Evolutionary conservation across 2,113 vertebrate genomes (phyloP), one percentile per base, ranked within the genome.

Genomic region (Megaceryle maxima): DNA sequence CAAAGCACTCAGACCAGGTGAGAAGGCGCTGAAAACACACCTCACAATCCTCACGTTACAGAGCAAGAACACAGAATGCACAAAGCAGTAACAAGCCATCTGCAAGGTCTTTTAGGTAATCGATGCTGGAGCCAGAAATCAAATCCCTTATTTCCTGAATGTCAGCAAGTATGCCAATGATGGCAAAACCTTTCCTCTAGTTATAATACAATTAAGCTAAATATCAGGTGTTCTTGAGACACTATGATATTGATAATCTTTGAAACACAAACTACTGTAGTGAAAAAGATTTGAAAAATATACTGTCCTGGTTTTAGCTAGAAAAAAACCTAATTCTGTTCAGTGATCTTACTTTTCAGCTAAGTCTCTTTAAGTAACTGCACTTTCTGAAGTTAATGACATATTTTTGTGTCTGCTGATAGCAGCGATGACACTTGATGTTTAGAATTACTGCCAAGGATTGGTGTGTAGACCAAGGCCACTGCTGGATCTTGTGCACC

Each of bases 1-100:
- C 44, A 69, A 53, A 69, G n/a, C 28, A 37, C 19, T 15, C 24
- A 66, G 11, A 73, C 31, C 9, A n/a, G n/a, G 11, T 0, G 0
- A 73, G 43, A 37, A 77, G 28, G 3, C 3, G 2, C 37, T 90
- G 56, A 31, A 43, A 76, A 76, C 8, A 50, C 14, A 25, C 13
- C 11, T 77, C 50, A 28, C 8, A 37, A 8, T 25, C 21, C 72
- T 83, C n/a, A 9, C 22, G 26, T 25, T 73, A 51, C 2, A 5
- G 9, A 70, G 19, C 22, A 72, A 25, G 28, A 76, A 22, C 8
- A 50, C 0, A 41, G 50, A 59, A 55, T 6, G 33, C 26, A 12
- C 10, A 59, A 70, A 70, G 9, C 13, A 69, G 53, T 20, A 64
- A 37, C 29, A 77, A 83, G 41, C 17, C 4, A 86, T 69, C 26